Evolutionary conservation across 1,140 invertebrate genomes (phyloP).

Genomic region (Neodiprion pinetum): DNA sequence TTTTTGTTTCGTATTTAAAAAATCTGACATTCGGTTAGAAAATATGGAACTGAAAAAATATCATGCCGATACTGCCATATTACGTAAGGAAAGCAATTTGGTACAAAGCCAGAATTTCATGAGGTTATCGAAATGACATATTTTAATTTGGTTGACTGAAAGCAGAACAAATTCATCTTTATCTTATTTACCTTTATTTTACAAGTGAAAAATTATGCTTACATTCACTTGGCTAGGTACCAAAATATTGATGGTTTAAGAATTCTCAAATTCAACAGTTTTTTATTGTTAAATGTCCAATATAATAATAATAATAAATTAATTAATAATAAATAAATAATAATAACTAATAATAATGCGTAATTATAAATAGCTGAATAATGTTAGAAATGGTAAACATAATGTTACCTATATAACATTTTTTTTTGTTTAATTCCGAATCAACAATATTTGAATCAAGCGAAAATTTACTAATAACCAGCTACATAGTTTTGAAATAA

Average conservation of each 20-base stretch:
- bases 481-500: neutral
- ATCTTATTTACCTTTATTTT: neutral
- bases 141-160: neutral
- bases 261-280: neutral
- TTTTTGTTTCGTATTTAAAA: neutral
- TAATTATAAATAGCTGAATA: neutral
- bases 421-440: neutral
- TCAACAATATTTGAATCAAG: neutral
- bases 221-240: neutral
- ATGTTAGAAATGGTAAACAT: neutral
- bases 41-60: slow-evolving; percentile 31
- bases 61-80: slow-evolving; percentile 53
- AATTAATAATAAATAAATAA: no score
- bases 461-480: neutral
- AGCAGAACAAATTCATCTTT: no score
- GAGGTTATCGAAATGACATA: neutral
- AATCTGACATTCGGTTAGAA: neutral
- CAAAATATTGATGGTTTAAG: slow-evolving; percentile 1
- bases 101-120: slow-evolving; percentile 32
- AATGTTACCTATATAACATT: neutral
- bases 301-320: neutral
- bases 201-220: neutral
- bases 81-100: slow-evolving; percentile 42
- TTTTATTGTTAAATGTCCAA: neutral
- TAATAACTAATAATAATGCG: neutral